Conservation (phyloP, 2,888 invertebrate genomes). For the Caenorhabditis sp. region DNA sequence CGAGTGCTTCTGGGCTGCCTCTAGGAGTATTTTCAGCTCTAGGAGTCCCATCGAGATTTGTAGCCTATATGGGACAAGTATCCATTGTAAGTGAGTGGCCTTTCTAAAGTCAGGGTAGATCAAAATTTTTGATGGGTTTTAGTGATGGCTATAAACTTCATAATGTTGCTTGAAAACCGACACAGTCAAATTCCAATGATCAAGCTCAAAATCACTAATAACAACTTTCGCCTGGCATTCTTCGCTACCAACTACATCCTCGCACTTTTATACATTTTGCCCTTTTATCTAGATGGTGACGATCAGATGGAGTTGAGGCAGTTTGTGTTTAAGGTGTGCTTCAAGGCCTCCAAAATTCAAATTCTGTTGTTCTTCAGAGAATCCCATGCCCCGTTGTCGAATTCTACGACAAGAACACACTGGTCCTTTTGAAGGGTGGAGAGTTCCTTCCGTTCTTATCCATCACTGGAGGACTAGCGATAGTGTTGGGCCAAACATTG, state of each 20-base stretch:
- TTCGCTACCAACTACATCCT: neutral
- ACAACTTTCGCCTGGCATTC: neutral
- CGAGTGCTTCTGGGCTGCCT: constrained; percentile 23
- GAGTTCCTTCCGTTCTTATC: constrained; percentile 21
- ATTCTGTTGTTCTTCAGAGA: constrained; percentile 22
- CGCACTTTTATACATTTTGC: neutral
- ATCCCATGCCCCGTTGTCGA: constrained; percentile 23
- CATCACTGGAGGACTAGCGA: neutral
- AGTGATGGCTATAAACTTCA: neutral
- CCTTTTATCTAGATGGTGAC: constrained; percentile 8
- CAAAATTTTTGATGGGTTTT: no score
- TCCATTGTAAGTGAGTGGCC: constrained; percentile 34
- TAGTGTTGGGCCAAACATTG: neutral
- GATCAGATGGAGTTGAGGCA: neutral
- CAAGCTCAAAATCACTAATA: neutral
- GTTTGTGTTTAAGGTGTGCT: neutral
- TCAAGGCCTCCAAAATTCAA: no score
- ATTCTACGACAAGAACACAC: constrained; percentile 13
- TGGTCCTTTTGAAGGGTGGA: constrained; percentile 12
- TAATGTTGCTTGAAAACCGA: constrained; percentile 14
- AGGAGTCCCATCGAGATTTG: constrained; percentile 10
- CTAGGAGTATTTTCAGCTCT: neutral
- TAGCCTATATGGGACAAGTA: constrained; percentile 39
- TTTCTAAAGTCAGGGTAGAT: neutral
- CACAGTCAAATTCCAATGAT: constrained; percentile 17